Evolutionary conservation across 2,888 invertebrate species (phyloP).

Genomic region (Julus scanicus): DNA sequence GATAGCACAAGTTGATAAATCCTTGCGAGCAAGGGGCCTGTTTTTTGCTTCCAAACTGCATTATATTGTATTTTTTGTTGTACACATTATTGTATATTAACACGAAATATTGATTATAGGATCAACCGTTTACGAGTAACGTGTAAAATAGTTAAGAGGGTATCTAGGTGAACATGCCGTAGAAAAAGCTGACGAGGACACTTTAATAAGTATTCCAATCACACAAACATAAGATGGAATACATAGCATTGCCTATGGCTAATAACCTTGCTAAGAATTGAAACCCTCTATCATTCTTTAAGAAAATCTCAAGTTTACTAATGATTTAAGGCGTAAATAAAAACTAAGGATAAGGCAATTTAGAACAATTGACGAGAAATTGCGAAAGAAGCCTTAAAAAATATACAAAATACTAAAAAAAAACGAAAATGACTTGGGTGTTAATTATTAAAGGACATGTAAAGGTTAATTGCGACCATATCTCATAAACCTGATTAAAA

Average conservation of each 20-base stretch:
- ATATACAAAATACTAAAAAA: no score
- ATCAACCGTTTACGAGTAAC: no score
- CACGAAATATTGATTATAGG: no score
- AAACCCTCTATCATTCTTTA: not conserved
- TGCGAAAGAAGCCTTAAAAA: not conserved
- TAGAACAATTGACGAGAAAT: not conserved
- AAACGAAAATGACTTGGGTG: not conserved
- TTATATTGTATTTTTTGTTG: not conserved
- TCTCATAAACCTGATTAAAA: no score
- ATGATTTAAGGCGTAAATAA: not conserved
- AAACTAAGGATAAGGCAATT: not conserved
- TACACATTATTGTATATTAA: no score
- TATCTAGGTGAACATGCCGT: not conserved
- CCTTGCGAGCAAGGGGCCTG: not conserved
- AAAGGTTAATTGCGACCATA: not conserved
- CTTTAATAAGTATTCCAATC: not conserved
- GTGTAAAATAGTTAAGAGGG: not conserved
- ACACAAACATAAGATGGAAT: not conserved
- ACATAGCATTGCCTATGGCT: not conserved
- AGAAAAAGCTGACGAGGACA: not conserved
- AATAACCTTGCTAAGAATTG: not conserved
- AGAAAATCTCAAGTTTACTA: not conserved
- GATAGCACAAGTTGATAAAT: slow-evolving; percentile 11
- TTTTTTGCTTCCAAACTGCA: not conserved
- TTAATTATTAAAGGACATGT: not conserved